Evolutionary conservation across 2,113 vertebrate genomes (phyloP).

Genomic region (Aix galericulata): DNA sequence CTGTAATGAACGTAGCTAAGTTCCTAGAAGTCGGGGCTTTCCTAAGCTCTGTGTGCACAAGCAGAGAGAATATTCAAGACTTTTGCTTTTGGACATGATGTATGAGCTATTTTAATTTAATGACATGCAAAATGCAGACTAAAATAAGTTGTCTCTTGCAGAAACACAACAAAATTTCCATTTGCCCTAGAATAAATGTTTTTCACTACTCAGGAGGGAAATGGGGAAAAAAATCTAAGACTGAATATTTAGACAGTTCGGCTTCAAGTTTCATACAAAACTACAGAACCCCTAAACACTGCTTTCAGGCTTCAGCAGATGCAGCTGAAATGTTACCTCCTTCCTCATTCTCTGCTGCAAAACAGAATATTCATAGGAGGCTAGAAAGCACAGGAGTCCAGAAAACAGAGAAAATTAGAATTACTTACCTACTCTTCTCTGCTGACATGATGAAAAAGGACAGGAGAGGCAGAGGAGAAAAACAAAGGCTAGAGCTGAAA

Average conservation of each 20-base stretch:
- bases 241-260: not conserved
- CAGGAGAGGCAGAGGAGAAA: conserved; percentile 42
- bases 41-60: not conserved
- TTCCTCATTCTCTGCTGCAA: not conserved
- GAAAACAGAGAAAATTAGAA: not conserved
- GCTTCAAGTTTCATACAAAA: not conserved
- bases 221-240: not conserved
- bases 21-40: not conserved
- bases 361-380: not conserved
- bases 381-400: rapidly evolving
- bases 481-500: not conserved
- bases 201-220: not conserved
- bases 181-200: not conserved
- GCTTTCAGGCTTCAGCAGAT: not conserved
- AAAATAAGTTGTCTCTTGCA: not conserved
- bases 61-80: not conserved
- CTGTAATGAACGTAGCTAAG: not conserved
- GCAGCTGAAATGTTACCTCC: not conserved
- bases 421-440: conserved; percentile 54
- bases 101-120: not conserved
- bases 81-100: not conserved
- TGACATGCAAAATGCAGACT: not conserved
- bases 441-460: conserved; percentile 28
- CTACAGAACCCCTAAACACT: not conserved
- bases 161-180: not conserved